Evolutionary conservation across 1,140 invertebrate genomes (phyloP), one percentile per base, ranked within the genome.

Genomic region (Oryzaephilus surinamensis): DNA sequence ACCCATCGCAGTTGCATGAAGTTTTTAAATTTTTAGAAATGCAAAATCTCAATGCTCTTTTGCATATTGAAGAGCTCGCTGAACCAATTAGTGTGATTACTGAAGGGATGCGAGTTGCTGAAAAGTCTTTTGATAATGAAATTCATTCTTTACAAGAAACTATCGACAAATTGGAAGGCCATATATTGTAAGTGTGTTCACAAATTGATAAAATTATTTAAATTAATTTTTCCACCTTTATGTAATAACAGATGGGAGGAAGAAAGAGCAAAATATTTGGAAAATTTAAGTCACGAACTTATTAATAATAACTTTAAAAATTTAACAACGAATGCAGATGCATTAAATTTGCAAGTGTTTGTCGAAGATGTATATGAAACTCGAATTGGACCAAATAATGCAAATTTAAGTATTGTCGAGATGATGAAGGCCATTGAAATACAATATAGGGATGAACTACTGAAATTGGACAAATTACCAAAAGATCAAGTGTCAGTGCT

Each of bases 311-410:
- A 64, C 29, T 71, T 73, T 26, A 57, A 62, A 11, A 54, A 57
- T 7, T 45, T 71, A 16, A 61, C 79, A 2, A 69, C 71, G 17
- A 73, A 73, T 35, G 68, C 71, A 10, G 61, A 65, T 6, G 67
- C 72, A 6, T 53, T 79, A 5, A 69, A 70, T 43, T 48, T 78
- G 30, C 65, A 70, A 49, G 69, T 77, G 30, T 76, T 71, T 49
- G 63, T 79, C 13, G 73, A 79, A 51, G 74, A 76, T 35, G 67
- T 77, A 7, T 81, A 77, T 50, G 73, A 78, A 51, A 66, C 66
- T 43, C 63, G 74, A 21, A 66, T 79, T 38, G 71, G 57, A 34
- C 61, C 62, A 43, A 77, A 67, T 54, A 71, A 71, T 46, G 67
- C 50, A 40, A 63, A 66, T 40, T 62, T 69, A 31, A 69, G 62